These are phyloP conservation scores for Muscicapa adusta DNA, from an alignment of 2,113 vertebrate genomes.

Conservation along the genomic window DNA sequence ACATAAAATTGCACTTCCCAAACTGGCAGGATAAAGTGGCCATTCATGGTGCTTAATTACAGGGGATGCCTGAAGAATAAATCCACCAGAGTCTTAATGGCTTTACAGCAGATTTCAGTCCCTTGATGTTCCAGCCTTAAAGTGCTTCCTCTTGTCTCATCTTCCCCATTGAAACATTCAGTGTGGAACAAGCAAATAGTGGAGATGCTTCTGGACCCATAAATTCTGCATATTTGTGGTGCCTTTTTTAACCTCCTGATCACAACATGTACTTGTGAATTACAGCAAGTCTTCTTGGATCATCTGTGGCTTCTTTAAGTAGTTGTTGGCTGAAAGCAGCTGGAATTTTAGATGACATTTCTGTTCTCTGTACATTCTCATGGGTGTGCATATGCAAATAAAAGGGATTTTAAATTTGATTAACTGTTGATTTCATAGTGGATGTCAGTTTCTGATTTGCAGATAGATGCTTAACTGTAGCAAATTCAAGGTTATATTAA, in stretches of 20 bases:
- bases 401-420: accelerated
- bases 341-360: background rate
- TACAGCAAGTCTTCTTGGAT: background rate
- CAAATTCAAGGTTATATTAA: background rate
- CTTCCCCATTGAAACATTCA: background rate
- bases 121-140: background rate
- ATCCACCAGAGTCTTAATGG: background rate
- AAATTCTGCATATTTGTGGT: background rate
- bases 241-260: background rate
- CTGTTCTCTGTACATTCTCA: background rate
- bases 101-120: background rate
- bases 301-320: background rate
- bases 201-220: background rate
- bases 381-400: background rate
- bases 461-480: background rate
- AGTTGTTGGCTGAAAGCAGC: background rate
- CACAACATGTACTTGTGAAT: background rate
- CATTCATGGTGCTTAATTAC: background rate
- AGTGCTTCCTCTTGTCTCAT: background rate
- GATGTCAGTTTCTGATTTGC: background rate
- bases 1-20: background rate
- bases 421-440: background rate
- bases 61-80: background rate
- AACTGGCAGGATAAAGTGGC: background rate
- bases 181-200: background rate